These are phyloP conservation scores for Onthophagus sagittarius DNA, from an alignment of 2,888 invertebrate genomes.

Conservation along the genomic window DNA sequence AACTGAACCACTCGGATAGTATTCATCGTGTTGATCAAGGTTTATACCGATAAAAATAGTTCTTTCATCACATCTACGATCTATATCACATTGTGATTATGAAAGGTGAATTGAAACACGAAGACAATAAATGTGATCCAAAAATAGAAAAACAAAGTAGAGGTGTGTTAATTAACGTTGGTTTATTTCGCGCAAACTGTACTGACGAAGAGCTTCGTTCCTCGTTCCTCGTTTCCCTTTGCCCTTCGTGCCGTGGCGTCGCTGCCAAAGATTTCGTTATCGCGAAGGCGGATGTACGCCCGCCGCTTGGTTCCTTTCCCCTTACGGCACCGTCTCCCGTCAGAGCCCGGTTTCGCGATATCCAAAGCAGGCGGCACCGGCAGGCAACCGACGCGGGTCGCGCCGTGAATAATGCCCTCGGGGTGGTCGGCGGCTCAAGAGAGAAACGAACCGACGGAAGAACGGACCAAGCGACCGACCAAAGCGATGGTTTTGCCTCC, in stretches of 20 bases:
- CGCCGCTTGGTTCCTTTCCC: slow-evolving; percentile 39
- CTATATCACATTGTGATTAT: no score
- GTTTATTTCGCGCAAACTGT: slow-evolving; percentile 27
- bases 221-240: slow-evolving; percentile 14
- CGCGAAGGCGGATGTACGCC: slow-evolving; percentile 43
- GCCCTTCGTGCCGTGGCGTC: slow-evolving; percentile 30
- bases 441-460: not conserved
- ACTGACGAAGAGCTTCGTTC: slow-evolving; percentile 21
- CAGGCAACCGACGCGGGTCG: slow-evolving; percentile 3
- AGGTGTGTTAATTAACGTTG: slow-evolving; percentile 30
- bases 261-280: slow-evolving; percentile 38
- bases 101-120: no score
- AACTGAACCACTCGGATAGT: no score
- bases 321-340: slow-evolving; percentile 7
- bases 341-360: not conserved
- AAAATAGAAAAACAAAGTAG: slow-evolving; percentile 27
- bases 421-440: not conserved
- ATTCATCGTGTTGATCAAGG: no score
- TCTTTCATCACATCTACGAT: no score
- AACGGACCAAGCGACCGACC: not conserved
- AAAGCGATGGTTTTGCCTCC: slow-evolving; percentile 15
- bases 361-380: not conserved
- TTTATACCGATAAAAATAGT: no score
- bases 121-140: slow-evolving; percentile 8
- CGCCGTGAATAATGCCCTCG: slow-evolving; percentile 8